phyloP scores from a whole-genome alignment of 2,888 invertebrate genomes.

The Cataglyphis altisquamis region DNA sequence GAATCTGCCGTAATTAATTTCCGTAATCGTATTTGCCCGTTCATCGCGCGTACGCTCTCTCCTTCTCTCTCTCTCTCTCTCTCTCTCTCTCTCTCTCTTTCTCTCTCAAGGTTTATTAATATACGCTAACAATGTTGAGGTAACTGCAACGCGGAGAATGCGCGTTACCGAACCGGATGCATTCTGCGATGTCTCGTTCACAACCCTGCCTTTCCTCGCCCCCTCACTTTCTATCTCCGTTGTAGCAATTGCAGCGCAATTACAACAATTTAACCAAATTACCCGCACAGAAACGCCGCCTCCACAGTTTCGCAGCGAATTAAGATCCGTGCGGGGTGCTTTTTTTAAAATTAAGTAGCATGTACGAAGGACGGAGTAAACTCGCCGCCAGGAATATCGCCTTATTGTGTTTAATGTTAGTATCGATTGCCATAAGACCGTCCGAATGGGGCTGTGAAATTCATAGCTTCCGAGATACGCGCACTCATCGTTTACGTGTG shows the following conservation, averaged over 20 bases:
- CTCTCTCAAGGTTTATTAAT: constrained; percentile 51
- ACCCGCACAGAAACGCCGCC: constrained; percentile 58
- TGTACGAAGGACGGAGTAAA: constrained; percentile 13
- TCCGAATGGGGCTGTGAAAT: constrained; percentile 62
- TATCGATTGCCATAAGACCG: constrained; percentile 64
- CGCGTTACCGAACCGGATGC: constrained; percentile 57
- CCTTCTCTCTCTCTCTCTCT: background rate
- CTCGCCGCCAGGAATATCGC: constrained; percentile 44
- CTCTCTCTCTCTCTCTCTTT: background rate
- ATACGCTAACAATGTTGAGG: constrained; percentile 42
- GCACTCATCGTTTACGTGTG: constrained; percentile 16
- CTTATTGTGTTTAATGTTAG: constrained; percentile 55
- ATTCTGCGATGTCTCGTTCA: constrained; percentile 54
- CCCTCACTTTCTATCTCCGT: constrained; percentile 25
- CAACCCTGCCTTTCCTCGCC: background rate
- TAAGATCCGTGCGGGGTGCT: constrained; percentile 33
- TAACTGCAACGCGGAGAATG: constrained; percentile 44
- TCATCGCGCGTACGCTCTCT: constrained; percentile 33
- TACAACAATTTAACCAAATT: constrained; percentile 74
- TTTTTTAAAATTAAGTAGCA: constrained; percentile 63
- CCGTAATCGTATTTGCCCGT: constrained; percentile 52
- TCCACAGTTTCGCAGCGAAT: constrained; percentile 62
- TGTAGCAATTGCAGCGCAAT: constrained; percentile 70
- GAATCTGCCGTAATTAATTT: constrained; percentile 47
- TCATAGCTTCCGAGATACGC: constrained; percentile 59